These are phyloP conservation scores for Seladonia tumulorum DNA, from an alignment of 2,888 invertebrate species.

Conservation along the genomic window DNA sequence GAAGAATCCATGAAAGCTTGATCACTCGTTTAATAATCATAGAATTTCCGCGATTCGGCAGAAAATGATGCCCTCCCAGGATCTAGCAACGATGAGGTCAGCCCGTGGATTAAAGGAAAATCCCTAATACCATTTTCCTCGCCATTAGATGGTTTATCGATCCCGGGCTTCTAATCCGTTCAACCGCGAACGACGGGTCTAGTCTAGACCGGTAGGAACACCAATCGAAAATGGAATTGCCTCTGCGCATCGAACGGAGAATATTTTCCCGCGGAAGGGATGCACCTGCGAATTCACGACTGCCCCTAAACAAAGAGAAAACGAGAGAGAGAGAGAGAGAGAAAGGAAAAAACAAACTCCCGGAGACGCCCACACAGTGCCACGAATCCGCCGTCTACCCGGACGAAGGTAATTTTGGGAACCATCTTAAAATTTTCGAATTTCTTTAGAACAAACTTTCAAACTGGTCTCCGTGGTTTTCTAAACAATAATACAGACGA, in stretches of 20 bases:
- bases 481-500: no score
- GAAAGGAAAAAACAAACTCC: neutral
- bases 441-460: no score
- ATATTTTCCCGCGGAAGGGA: conserved; percentile 31
- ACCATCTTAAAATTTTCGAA: neutral
- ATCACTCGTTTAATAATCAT: conserved; percentile 16
- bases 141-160: conserved; percentile 52
- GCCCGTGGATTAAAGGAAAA: conserved; percentile 48
- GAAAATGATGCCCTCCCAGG: conserved; percentile 7
- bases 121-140: conserved; percentile 56
- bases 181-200: conserved; percentile 20
- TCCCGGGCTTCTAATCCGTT: conserved; percentile 44
- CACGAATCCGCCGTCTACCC: neutral
- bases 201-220: conserved; percentile 20
- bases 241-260: conserved; percentile 21
- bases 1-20: neutral
- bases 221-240: conserved; percentile 12
- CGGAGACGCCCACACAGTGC: neutral
- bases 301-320: neutral
- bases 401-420: neutral
- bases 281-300: conserved; percentile 1
- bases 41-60: conserved; percentile 1
- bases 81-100: conserved; percentile 25
- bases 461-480: no score
- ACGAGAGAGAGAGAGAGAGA: neutral